These are phyloP conservation scores for Drosophila demipolita DNA, from an alignment of 2,888 invertebrate species.

Conservation along the genomic window DNA sequence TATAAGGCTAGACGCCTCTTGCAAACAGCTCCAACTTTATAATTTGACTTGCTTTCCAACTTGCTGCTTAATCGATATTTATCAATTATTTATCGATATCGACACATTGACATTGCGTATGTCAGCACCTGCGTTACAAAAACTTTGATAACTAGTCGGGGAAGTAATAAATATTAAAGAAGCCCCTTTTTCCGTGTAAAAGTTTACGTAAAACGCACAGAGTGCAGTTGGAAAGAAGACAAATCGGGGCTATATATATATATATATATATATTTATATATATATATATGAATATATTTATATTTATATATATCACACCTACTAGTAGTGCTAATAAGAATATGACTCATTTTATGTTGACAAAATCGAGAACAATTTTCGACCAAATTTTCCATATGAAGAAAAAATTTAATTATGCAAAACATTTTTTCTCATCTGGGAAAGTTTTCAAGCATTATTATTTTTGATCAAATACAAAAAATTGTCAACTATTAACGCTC, in stretches of 20 bases:
- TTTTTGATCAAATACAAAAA: no score
- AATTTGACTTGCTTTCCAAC: background rate
- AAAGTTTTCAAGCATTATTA: background rate
- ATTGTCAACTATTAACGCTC: no score
- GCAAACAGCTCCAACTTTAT: background rate
- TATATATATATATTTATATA: no score
- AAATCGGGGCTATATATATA: background rate
- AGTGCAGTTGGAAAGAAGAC: background rate
- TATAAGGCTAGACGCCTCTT: background rate
- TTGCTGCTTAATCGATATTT: conserved; percentile 6
- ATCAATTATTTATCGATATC: conserved; percentile 3
- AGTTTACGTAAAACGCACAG: no score
- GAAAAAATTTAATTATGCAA: no score
- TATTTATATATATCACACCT: no score
- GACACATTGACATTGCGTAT: background rate
- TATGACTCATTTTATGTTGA: no score
- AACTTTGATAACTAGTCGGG: background rate
- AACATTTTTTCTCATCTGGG: background rate
- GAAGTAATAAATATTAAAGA: background rate
- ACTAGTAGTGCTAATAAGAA: no score
- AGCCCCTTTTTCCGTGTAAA: background rate
- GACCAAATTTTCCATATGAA: no score
- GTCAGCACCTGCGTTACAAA: background rate
- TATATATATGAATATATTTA: background rate
- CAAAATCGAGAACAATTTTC: no score